A percentile compares a stretch with the other conserved stretches of the same genome.
Conservation (phyloP, 2,113 vertebrate species). For the Cygnus buccinator region DNA sequence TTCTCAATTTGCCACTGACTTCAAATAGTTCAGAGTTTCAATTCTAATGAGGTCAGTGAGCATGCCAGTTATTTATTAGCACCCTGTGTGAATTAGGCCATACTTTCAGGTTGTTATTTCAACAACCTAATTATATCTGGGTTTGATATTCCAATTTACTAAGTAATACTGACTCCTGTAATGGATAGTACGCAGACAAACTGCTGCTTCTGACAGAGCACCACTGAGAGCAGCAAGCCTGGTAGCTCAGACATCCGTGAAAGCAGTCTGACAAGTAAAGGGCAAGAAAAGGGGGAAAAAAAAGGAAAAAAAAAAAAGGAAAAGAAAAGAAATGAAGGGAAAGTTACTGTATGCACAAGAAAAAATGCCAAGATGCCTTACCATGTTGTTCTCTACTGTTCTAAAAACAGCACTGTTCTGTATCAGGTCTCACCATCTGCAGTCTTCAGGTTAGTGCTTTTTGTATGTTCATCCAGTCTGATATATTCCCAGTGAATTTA, state of each 20-base stretch:
- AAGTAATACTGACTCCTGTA: slow-evolving; percentile 41
- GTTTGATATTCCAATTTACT: slow-evolving; percentile 57
- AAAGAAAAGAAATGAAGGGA: slow-evolving; percentile 30
- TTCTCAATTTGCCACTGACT: slow-evolving; percentile 21
- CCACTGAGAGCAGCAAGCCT: neutral
- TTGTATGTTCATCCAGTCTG: slow-evolving; percentile 7
- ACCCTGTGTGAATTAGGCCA: slow-evolving; percentile 57
- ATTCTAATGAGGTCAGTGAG: slow-evolving; percentile 53
- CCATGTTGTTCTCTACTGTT: slow-evolving; percentile 15
- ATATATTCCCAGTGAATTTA: neutral
- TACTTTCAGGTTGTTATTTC: slow-evolving; percentile 48
- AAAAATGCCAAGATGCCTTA: slow-evolving; percentile 50
- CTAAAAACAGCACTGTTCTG: slow-evolving; percentile 59
- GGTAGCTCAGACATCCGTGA: neutral
- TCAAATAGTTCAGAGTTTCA: slow-evolving; percentile 46
- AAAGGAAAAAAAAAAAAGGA: neutral
- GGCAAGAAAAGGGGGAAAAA: neutral
- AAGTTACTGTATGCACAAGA: slow-evolving; percentile 22
- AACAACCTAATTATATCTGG: slow-evolving; percentile 62
- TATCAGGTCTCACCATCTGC: slow-evolving; percentile 63
- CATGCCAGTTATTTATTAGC: slow-evolving; percentile 54
- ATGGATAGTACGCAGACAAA: neutral
- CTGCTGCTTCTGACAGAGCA: slow-evolving; percentile 43
- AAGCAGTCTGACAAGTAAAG: neutral
- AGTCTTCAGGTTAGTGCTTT: slow-evolving; percentile 65